Conservation (phyloP, 2,888 invertebrate species). For the Pammene fasciana region DNA sequence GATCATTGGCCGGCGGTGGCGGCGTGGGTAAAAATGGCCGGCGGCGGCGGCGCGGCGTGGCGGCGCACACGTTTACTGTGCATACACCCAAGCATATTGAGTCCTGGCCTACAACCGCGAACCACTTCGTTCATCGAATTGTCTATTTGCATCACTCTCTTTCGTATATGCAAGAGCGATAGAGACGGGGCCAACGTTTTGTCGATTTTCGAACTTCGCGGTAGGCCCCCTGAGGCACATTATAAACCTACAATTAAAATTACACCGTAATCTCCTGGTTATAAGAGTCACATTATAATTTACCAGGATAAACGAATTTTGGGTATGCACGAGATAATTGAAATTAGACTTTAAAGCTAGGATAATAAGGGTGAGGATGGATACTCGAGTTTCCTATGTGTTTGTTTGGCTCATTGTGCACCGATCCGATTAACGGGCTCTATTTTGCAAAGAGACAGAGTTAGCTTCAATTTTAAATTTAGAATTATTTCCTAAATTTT, state of each 20-base stretch:
- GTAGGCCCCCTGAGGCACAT: conserved; percentile 1
- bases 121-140: too few species aligned
- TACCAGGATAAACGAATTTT: neutral
- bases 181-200: neutral
- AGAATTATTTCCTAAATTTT: too few species aligned
- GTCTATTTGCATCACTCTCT: neutral
- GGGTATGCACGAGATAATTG: neutral
- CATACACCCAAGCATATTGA: too few species aligned
- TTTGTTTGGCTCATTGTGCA: conserved; percentile 10
- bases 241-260: neutral
- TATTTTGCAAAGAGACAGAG: neutral
- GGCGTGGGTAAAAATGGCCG: too few species aligned
- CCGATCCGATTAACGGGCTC: neutral
- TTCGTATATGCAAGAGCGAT: neutral
- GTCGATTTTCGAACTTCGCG: too few species aligned
- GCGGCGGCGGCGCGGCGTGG: too few species aligned
- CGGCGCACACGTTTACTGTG: too few species aligned
- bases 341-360: neutral
- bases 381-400: neutral
- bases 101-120: too few species aligned
- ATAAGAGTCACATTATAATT: neutral
- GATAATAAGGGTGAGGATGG: neutral
- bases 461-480: neutral
- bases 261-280: too few species aligned
- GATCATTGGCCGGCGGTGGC: too few species aligned